Evolutionary conservation across 2,797 vertebrate species (phyloP), one percentile per base, ranked within the genome.

Genomic region (Cynopterus sphinx): DNA sequence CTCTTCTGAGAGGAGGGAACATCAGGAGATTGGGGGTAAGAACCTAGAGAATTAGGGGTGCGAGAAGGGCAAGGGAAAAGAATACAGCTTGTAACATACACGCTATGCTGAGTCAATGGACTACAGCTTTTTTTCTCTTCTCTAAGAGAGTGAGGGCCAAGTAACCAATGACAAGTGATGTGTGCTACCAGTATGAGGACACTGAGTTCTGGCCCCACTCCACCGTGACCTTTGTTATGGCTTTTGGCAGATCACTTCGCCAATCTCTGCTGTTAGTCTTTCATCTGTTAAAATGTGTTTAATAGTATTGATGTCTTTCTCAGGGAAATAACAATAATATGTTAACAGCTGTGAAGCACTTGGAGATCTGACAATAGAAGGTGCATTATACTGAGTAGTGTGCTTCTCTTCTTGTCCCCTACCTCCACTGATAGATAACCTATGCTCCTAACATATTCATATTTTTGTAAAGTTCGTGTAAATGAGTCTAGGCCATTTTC

Each of bases 201-300:
- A 21, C 26, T 3, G 17, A 24, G 68, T 68, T 67, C 87, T 79
- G 85, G 24, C 21, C 19, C 36, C 46, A 17, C 31, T 86, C 57
- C 36, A 26, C 31, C 0, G 1, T 3, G 12, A 85, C 46, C 63
- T 86, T 75, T 51, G 26, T 21, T 13, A 8, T 0, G 4, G 70
- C 46, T 89, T 78, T 77, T 1, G 3, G 15, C 22, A 53, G 31
- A 78, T 79, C 53, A 63, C 55, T 21, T 43, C 13, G 2, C n/a
- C 79, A 16, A 46, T 57, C n/a, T 49, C 28, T 39, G 15, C 55
- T 77, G 93, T 84, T 21, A 67, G 82, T 78, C 63, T 95, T 67
- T 93, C 83, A 65, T 94, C 86, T 95, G 74, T 96, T 96, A 90
- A 94, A 91, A 94, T n/a, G 73, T 70, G 31, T 82, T 94, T 91